Evolutionary conservation across 2,888 invertebrate species (phyloP), one percentile per base, ranked within the genome.

Genomic region (Kryphioiulus occultus): DNA sequence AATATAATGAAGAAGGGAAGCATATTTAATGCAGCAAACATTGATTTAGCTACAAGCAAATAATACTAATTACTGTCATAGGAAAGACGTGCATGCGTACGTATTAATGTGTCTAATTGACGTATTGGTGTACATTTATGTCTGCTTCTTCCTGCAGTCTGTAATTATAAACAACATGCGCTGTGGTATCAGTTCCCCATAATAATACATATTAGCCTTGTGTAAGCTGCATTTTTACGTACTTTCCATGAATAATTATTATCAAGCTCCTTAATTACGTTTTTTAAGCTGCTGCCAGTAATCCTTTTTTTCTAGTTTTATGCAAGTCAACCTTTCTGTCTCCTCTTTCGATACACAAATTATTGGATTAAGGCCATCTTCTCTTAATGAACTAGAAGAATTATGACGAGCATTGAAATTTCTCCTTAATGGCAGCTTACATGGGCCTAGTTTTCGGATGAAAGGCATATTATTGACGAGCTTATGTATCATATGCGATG

Each of bases 231-330:
- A 12, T 78, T 78, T 30, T 15, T 78, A 78, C 30, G 26, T 9
- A 15, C 15, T 32, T 30, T 78, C 78, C 78, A 78, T 32, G 78
- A 78, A 78, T 78, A 78, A 78, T 78, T 78, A 78, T 15, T 0
- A 78, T 78, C 78, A 78, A 30, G 78, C 78, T 78, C 30, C 78
- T 78, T 78, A 78, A 78, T 78, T 78, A 78, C 30, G 78, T 32
- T 78, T 78, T 78, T 30, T 78, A 68, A 68, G 22, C 78, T 78
- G 3, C 26, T 17, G 17, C 17, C 30, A 30, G 78, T 78, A 78
- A 78, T 78, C 78, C 30, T 17, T 78, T 68, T n/a, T 78, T 78
- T 78, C 17, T 32, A 30, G 30, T 78, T 78, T 15, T 78, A 78
- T 78, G 78, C 26, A 30, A 78, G 78, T 78, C 30, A 78, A 30